Conservation (phyloP, 2,888 invertebrate genomes). For the Tuta absoluta region DNA sequence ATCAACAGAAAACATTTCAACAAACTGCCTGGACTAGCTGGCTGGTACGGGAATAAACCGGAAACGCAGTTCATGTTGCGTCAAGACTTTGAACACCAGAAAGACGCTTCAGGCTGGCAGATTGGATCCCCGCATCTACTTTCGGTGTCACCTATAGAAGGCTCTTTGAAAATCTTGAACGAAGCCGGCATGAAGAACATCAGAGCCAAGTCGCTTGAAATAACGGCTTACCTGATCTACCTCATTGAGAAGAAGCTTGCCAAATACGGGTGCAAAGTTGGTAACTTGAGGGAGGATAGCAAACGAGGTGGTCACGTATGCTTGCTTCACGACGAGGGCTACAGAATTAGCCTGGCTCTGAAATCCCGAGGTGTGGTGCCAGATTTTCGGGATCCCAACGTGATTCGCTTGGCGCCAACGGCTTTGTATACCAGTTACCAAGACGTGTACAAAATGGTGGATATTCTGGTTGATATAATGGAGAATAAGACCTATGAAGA, state of each 20-base stretch:
- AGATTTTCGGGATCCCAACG: conserved; percentile 66
- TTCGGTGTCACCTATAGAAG: conserved; percentile 65
- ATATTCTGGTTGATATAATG: conserved; percentile 57
- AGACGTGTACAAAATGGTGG: conserved; percentile 61
- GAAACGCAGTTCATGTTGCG: conserved; percentile 59
- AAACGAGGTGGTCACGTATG: conserved; percentile 67
- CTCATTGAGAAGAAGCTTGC: conserved; percentile 57
- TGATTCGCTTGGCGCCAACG: conserved; percentile 60
- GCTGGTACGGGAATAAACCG: conserved; percentile 65
- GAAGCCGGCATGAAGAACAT: conserved; percentile 62
- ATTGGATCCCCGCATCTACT: conserved; percentile 61
- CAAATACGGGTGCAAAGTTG: conserved; percentile 57
- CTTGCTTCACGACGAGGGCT: conserved; percentile 62
- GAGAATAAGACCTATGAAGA: conserved; percentile 52
- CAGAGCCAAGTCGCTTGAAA: conserved; percentile 63
- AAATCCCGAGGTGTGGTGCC: conserved; percentile 57
- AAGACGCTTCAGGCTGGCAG: conserved; percentile 65
- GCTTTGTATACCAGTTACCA: conserved; percentile 65
- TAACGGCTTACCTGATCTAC: conserved; percentile 68
- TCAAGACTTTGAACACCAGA: conserved; percentile 66
- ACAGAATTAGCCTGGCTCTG: conserved; percentile 60
- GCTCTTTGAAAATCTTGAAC: conserved; percentile 56
- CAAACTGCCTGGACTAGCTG: conserved; percentile 58
- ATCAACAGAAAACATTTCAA: conserved; percentile 65
- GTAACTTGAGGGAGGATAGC: conserved; percentile 56